Evolutionary conservation across 2,888 invertebrate genomes (phyloP), one percentile per base, ranked within the genome.

Genomic region (Drosophila greeni): DNA sequence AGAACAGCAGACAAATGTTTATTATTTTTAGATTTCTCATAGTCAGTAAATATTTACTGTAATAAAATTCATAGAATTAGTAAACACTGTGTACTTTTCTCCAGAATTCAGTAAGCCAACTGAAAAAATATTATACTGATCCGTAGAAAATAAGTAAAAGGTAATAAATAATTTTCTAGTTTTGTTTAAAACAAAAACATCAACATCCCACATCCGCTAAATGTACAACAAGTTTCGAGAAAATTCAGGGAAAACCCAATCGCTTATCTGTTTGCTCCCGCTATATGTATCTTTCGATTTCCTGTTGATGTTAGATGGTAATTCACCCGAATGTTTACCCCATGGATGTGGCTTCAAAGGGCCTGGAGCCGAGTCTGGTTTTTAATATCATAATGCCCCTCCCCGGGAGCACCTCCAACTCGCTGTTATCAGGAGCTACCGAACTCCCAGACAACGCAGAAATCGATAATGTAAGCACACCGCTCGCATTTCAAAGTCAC

Each of bases 401-500:
- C 12, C 9, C 20, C 14, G 59, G 37, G n/a, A 59, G 45, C 43
- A n/a, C 45, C 43, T 18, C 37, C 57, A 5, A 2, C 18, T 40
- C n/a, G 24, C 14, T 20, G 39, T 40, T 54, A 57, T 57, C 55
- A 33, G 16, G 12, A 40, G 24, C 39, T 20, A 33, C 48, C 33
- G n/a, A 55, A 49, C 51, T 37, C 34, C 56, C 36, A 57, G 31
- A 54, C 54, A 34, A 23, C 48, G 14, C 47, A 54, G 36, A 45
- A 60, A 59, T 60, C 59, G 31, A 60, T 60, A 59, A 56, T 56
- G 34, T 23, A 36, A 56, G 59, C 29, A 36, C 42, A 59, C 23
- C 59, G 34, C 42, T 43, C 58, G 42, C 42, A 43, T 39, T 57
- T 43, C 42, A 43, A 59, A 59, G 43, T 53, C 55, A 37, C 26